Conservation (phyloP, 2,888 invertebrate genomes). For the Arenicola marina region DNA sequence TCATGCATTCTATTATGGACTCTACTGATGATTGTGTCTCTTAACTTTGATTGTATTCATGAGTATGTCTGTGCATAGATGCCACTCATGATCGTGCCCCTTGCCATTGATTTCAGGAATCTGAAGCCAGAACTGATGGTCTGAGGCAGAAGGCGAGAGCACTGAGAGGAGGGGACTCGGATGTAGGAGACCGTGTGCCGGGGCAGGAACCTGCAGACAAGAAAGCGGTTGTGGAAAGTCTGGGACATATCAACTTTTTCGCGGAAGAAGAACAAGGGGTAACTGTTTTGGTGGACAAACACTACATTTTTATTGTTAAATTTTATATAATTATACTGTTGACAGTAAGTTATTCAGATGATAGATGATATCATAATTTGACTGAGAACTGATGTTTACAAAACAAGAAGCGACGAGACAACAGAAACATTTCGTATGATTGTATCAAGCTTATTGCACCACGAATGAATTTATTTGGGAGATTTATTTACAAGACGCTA, state of each 20-base stretch:
- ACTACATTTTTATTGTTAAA: background rate
- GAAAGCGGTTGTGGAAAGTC: too few relatives aligned
- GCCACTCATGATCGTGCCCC: too few relatives aligned
- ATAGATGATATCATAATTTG: constrained; percentile 1
- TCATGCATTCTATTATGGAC: too few relatives aligned
- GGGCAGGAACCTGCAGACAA: constrained; percentile 28
- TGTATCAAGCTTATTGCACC: too few relatives aligned
- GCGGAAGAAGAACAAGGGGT: constrained; percentile 75
- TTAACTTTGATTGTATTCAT: too few relatives aligned
- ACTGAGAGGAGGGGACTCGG: constrained; percentile 9
- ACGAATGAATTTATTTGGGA: too few relatives aligned
- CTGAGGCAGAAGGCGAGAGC: constrained; percentile 70
- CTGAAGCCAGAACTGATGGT: constrained; percentile 78
- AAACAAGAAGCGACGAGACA: too few relatives aligned
- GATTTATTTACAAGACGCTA: too few relatives aligned
- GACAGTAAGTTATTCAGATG: background rate
- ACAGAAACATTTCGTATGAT: too few relatives aligned
- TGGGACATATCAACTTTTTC: constrained; percentile 81
- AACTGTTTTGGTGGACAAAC: constrained; percentile 22
- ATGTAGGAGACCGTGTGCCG: constrained; percentile 10
- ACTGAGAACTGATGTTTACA: background rate
- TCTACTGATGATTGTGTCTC: too few relatives aligned
- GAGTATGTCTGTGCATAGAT: too few relatives aligned
- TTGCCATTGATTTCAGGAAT: constrained; percentile 75
- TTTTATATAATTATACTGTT: background rate